Evolutionary conservation across 2,888 invertebrate species (phyloP).

Genomic region (Sthenelais limicola): DNA sequence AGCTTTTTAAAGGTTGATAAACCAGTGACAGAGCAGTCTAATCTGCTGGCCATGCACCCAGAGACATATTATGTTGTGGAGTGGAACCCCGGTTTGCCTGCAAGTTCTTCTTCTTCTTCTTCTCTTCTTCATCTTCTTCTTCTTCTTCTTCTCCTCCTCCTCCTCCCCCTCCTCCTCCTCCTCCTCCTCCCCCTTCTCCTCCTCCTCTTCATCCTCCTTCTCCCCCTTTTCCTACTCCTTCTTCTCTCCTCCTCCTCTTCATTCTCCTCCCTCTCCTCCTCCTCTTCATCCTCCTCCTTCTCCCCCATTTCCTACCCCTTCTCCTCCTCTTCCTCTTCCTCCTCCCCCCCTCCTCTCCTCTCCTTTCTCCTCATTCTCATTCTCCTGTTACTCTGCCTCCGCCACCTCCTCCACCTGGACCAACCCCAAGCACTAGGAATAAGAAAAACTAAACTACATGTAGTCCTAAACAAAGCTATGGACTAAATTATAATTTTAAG

Average conservation of each 20-base stretch:
- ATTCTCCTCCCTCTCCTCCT: neutral
- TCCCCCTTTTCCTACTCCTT: neutral
- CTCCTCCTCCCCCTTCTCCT: slow-evolving; percentile 1
- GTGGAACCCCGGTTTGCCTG: no score
- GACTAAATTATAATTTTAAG: no score
- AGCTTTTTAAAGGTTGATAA: no score
- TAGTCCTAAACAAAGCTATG: no score
- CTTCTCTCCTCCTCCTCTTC: neutral
- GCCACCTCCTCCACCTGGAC: neutral
- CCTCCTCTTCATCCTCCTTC: neutral
- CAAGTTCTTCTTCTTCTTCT: no score
- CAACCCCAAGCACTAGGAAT: neutral
- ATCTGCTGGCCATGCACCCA: no score
- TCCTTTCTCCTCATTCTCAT: neutral
- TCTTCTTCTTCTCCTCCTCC: neutral
- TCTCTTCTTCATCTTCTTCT: no score
- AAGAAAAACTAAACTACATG: no score
- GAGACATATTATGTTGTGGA: no score
- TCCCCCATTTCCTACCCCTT: neutral
- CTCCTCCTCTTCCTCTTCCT: neutral
- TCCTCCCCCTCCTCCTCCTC: neutral
- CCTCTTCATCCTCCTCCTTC: neutral
- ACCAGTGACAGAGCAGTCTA: no score
- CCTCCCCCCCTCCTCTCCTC: neutral
- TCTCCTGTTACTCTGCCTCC: slow-evolving; percentile 4